Percentiles rank a stretch among this genome's conserved stretches.
Evolutionary conservation across 2,888 invertebrate species (phyloP).

Genomic region (Megaustenia siamemsis): DNA sequence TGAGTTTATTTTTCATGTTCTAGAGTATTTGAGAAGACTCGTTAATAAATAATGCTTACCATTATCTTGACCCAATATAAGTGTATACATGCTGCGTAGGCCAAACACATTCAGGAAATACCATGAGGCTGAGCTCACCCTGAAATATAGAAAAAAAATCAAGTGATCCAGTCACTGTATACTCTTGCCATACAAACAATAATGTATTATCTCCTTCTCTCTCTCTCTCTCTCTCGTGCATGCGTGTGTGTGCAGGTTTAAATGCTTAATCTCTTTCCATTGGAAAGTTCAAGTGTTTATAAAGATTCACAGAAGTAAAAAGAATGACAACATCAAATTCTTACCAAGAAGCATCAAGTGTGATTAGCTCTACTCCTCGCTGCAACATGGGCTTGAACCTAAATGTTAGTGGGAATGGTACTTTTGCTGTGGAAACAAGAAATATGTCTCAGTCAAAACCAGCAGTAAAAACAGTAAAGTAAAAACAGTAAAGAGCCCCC

Average conservation of each 20-base stretch:
- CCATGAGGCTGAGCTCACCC: constrained; percentile 99
- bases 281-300: not conserved
- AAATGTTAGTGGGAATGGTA: constrained; percentile 97
- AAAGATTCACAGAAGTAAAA: not conserved
- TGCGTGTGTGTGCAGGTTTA: not conserved
- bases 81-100: constrained; percentile 95
- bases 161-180: not conserved
- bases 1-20: too few species aligned
- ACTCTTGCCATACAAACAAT: not conserved
- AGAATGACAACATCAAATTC: constrained; percentile 37
- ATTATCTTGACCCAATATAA: constrained; percentile 98
- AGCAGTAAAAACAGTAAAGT: not conserved
- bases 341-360: constrained; percentile 97
- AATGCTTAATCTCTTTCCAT: not conserved
- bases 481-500: too few species aligned
- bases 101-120: constrained; percentile 99
- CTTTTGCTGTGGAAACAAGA: constrained; percentile 87
- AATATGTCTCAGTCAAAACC: not conserved
- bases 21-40: too few species aligned
- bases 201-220: not conserved
- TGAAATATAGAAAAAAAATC: constrained; percentile 61
- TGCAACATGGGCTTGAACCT: constrained; percentile 99
- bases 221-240: not conserved
- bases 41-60: constrained; percentile 81
- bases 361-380: constrained; percentile 95